Percentiles rank a stretch among this genome's conserved stretches.
These are phyloP conservation scores for Spea multiplicata DNA, from an alignment of 2,113 vertebrate genomes.

Conservation along the genomic window DNA sequence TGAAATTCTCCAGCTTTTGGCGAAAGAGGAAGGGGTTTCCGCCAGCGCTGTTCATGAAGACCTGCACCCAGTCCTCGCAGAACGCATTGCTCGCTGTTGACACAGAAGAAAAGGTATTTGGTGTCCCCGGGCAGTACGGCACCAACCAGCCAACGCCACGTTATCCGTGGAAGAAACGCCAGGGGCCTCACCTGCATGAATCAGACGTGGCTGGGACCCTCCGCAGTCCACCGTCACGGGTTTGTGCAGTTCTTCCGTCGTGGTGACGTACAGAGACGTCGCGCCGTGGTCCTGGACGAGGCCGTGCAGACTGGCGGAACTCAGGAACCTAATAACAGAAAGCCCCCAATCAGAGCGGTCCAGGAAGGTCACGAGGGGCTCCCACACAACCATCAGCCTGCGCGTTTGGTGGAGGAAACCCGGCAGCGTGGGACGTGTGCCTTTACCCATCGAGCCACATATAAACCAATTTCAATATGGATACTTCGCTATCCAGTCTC, in stretches of 20 bases:
- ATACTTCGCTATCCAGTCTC: no score
- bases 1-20: conserved; percentile 97
- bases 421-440: no score
- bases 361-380: background rate
- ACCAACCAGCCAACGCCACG: no score
- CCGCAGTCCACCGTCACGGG: conserved; percentile 79
- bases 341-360: background rate
- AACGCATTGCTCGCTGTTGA: conserved; percentile 86
- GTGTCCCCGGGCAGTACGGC: no score
- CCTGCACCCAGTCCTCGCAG: conserved; percentile 93
- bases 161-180: no score
- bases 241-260: conserved; percentile 73
- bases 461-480: no score
- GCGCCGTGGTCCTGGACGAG: conserved; percentile 87
- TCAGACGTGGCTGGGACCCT: conserved; percentile 70
- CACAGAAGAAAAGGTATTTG: background rate
- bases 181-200: conserved; percentile 71
- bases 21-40: conserved; percentile 90
- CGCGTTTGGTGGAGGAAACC: no score
- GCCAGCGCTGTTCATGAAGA: conserved; percentile 85
- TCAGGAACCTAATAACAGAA: conserved; percentile 79
- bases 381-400: background rate
- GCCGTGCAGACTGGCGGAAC: conserved; percentile 88
- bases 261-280: conserved; percentile 80
- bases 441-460: no score